phyloP scores from a whole-genome alignment of 1,140 invertebrate genomes.

The Temnothorax nylanderi region DNA sequence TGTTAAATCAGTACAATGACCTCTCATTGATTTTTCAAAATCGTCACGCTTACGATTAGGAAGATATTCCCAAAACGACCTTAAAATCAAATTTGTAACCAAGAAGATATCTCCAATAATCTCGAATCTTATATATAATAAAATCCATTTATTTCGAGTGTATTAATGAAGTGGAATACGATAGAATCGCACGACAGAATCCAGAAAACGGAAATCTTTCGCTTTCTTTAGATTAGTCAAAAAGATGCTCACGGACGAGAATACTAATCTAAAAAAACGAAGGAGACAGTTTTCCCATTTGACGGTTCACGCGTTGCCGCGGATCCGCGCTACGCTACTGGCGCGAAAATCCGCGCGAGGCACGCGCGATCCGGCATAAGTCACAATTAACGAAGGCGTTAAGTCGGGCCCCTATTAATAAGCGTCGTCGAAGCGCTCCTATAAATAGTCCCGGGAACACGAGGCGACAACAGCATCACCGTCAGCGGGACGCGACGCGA shows the following conservation, averaged over 20 bases:
- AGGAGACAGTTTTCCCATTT: background rate
- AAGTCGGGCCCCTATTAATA: conserved; percentile 79
- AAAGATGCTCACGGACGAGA: background rate
- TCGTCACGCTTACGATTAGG: background rate
- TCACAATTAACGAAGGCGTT: conserved; percentile 78
- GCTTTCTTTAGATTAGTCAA: background rate
- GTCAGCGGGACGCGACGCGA: conserved; percentile 56
- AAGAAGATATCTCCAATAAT: too few species aligned
- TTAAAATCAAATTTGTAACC: background rate
- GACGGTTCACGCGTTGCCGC: background rate
- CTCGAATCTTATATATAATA: background rate
- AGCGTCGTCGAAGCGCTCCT: conserved; percentile 74
- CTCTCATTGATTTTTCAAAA: background rate
- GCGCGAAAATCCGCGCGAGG: conserved; percentile 61
- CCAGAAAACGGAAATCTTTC: background rate
- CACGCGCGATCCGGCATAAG: conserved; percentile 69
- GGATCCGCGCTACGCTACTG: conserved; percentile 24
- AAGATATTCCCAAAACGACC: background rate
- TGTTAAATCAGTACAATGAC: background rate
- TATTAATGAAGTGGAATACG: background rate
- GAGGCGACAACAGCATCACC: conserved; percentile 66
- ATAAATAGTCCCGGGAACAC: conserved; percentile 75
- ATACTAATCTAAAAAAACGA: too few species aligned
- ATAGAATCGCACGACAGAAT: background rate
- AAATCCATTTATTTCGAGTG: background rate